Conservation (phyloP, 2,888 invertebrate genomes). For the Macrophya alboannulata region DNA sequence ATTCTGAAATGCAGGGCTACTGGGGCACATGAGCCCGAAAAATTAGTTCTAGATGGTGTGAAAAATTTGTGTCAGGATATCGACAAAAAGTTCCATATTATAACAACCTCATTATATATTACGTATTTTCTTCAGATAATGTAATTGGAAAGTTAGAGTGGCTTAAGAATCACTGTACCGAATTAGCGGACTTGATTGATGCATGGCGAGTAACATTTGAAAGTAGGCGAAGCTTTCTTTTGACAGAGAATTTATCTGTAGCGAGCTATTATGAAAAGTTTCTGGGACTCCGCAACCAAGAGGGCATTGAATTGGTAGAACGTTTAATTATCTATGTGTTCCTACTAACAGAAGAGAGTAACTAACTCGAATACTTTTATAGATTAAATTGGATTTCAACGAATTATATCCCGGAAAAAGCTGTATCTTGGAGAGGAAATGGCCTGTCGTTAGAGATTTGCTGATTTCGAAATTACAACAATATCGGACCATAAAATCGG, state of each 20-base stretch:
- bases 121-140: neutral
- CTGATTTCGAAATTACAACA: neutral
- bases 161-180: neutral
- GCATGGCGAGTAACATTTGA: neutral
- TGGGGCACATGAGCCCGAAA: neutral
- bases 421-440: neutral
- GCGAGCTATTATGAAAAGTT: neutral
- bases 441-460: neutral
- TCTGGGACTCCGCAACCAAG: neutral
- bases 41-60: neutral
- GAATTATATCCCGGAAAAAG: neutral
- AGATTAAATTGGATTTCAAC: constrained; percentile 17
- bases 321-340: constrained; percentile 3
- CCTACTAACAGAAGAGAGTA: neutral
- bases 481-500: neutral
- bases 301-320: neutral
- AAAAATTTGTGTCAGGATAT: neutral
- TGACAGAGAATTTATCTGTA: neutral
- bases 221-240: neutral
- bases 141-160: neutral
- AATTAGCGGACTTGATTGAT: neutral
- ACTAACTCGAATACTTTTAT: neutral
- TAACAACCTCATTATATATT: neutral
- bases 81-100: neutral
- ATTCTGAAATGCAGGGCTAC: neutral